These are phyloP conservation scores for Alloplasta piceator DNA, from an alignment of 2,888 invertebrate genomes.

Conservation along the genomic window DNA sequence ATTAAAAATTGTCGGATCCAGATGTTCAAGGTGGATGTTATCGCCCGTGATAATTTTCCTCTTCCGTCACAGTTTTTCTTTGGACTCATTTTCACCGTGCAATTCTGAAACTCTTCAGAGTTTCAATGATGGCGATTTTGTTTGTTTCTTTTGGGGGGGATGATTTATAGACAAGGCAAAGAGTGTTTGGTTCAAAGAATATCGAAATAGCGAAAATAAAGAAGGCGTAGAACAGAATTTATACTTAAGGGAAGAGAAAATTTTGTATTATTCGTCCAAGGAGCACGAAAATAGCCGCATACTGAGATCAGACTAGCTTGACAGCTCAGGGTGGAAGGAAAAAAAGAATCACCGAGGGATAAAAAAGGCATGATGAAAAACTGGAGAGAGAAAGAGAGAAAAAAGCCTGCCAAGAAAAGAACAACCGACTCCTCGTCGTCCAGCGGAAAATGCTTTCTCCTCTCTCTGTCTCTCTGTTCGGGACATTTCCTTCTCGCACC, in stretches of 20 bases:
- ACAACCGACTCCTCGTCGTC: slow-evolving; percentile 14
- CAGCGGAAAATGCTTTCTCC: not conserved
- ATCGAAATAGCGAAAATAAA: slow-evolving; percentile 28
- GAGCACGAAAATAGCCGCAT: slow-evolving; percentile 18
- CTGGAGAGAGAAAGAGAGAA: not conserved
- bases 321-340: slow-evolving; percentile 28
- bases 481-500: slow-evolving; percentile 29
- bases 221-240: not conserved
- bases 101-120: not conserved
- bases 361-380: not conserved
- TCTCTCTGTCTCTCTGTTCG: slow-evolving; percentile 19
- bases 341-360: slow-evolving; percentile 4
- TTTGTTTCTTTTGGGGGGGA: too few species aligned
- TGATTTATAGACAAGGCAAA: slow-evolving; percentile 1
- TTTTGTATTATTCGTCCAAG: slow-evolving; percentile 12
- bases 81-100: not conserved
- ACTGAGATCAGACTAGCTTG: slow-evolving; percentile 22
- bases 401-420: slow-evolving; percentile 24
- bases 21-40: too few species aligned
- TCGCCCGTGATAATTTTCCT: not conserved
- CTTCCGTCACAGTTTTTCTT: not conserved
- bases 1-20: slow-evolving; percentile 25
- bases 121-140: too few species aligned
- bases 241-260: not conserved
- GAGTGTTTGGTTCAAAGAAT: slow-evolving; percentile 37